Base-by-base conservation (phyloP, 2,888 invertebrate genomes). In the Magallana nippona region DNA sequence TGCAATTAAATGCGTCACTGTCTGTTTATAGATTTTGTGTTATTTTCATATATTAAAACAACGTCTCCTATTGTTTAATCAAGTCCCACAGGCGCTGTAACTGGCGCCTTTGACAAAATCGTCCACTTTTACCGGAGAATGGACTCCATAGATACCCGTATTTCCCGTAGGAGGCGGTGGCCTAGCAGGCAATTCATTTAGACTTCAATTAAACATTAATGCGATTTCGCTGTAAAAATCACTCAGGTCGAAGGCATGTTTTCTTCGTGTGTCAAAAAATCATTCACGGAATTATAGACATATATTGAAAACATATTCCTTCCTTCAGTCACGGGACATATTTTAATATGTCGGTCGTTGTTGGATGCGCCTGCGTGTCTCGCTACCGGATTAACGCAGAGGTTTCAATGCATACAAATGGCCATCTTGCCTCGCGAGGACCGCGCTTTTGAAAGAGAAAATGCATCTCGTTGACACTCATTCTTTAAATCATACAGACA, bases 131-230 rank as follows among this genome's bases (percentile, higher is more conserved):
- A 27, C 27, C 22, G 27, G 63, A 60, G 19, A 60, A 60, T 8
- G n/a, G 17, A 60, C 19, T 19, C 60, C 10, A 60, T 10, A 60
- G 32, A 71, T 71, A 71, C 71, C 71, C 71, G 71, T 71, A 71
- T 71, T 13, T 71, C 71, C 71, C 13, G 27, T 32, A 71, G 11
- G 32, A 32, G 71, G 71, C 71, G 71, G 71, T 71, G 27, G 22
- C 71, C 22, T 55, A 71, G 55, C 71, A 60, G 71, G 71, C 82
- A 82, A 82, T 82, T 84, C 84, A 86, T 82, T 86, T 86, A 84
- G 82, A 80, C 85, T 86, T 83, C 85, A 86, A 86, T 86, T 86
- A 86, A 82, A 84, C 80, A 86, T 86, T 86, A 86, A 86, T 86
- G 85, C 82, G 82, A 71, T 86, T 86, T 86, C 80, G 82, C 83